Base-by-base conservation (phyloP, 2,888 invertebrate genomes). In the Spilarctia lutea region DNA sequence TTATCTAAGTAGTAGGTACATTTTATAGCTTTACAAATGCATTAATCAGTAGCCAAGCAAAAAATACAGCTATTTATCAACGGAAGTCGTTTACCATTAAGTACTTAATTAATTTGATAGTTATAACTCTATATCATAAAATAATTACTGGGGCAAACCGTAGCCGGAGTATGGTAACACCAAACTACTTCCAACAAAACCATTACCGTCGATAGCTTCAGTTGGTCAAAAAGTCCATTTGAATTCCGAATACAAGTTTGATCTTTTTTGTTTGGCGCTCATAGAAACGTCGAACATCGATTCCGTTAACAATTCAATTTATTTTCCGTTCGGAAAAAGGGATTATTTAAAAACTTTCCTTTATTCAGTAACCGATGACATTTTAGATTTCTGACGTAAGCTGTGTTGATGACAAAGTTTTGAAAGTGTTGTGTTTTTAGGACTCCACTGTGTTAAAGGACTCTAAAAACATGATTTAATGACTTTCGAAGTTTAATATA, bases 201-300 rank as follows among this genome's bases (percentile, higher is more conserved):
- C 73, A 79, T 78, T 83, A 72, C 35, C 71, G 56, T 52, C 70
- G 27, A 48, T 69, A 63, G 72, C 48, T 74, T 68, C 84, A 77
- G 76, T 72, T 85, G 82, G 84, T 80, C 85, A 82, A 83, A 77
- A 76, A 63, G 72, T 69, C 85, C 74, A 82, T 85, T 85, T 85
- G 78, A 81, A 81, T 85, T 82, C 84, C 69, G 68, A 42, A 76
- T 76, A 75, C 79, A 75, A 79, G 75, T 82, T 76, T 72, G 35
- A 65, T 30, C 77, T 83, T 70, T 83, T 85, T 80, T 80, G 77
- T 83, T 79, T 42, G 77, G 48, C 71, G 68, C 68, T 75, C 71
- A 82, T 77, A 71, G 75, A 79, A 78, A 83, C 76, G 76, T 77
- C 75, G 75, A 68, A 78, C 71, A 74, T 79, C 80, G 35, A 75